Evolutionary conservation across 2,888 invertebrate genomes (phyloP).

Genomic region (Epirrhoe alternata): DNA sequence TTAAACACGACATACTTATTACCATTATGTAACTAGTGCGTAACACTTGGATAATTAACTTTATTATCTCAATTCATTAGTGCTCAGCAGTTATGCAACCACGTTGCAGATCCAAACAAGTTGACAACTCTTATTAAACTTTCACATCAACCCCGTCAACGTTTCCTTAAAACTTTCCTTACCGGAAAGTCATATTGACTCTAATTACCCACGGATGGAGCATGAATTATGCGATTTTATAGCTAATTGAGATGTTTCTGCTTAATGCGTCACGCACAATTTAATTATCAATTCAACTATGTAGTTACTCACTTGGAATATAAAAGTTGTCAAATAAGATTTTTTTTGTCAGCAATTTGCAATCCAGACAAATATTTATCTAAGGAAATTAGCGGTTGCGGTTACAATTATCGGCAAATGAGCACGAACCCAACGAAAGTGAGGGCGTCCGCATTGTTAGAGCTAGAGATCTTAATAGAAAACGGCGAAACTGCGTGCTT

Average conservation of each 20-base stretch:
- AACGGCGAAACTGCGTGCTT: constrained; percentile 67
- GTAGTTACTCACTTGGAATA: neutral
- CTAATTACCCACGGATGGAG: constrained; percentile 30
- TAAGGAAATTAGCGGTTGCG: constrained; percentile 51
- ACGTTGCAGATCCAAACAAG: constrained; percentile 25
- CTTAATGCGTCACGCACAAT: constrained; percentile 10
- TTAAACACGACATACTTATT: constrained; percentile 12
- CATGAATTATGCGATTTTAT: constrained; percentile 31
- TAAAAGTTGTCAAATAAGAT: neutral
- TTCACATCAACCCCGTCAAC: constrained; percentile 50
- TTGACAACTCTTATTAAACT: constrained; percentile 56
- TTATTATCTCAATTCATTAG: constrained; percentile 25
- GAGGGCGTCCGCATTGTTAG: constrained; percentile 77
- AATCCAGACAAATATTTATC: neutral
- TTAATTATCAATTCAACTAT: neutral
- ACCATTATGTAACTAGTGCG: constrained; percentile 25
- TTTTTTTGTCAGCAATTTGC: too few species aligned
- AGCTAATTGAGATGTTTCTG: constrained; percentile 12
- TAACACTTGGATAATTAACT: constrained; percentile 24
- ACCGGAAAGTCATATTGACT: constrained; percentile 37
- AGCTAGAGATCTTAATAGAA: constrained; percentile 76
- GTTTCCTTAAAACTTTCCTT: constrained; percentile 52
- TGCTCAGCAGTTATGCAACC: constrained; percentile 34
- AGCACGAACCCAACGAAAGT: constrained; percentile 75
- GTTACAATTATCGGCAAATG: constrained; percentile 59